phyloP scores from a whole-genome alignment of 2,888 invertebrate genomes.

The Oscheius myriophilus region DNA sequence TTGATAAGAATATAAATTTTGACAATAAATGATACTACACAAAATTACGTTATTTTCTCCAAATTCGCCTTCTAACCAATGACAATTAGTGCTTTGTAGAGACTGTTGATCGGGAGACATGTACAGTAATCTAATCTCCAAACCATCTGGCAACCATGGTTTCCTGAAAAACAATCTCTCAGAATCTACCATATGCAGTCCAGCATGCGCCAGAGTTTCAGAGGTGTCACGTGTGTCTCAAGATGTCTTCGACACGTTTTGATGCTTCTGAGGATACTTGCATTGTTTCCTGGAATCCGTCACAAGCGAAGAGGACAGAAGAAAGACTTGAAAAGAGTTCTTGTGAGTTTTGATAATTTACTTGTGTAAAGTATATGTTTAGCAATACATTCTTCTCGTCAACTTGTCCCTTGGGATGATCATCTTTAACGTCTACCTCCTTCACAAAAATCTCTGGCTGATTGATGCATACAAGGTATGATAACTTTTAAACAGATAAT shows the following conservation, averaged over 20 bases:
- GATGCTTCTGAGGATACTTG: slow-evolving; percentile 48
- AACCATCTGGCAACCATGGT: not conserved
- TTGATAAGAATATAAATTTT: no score
- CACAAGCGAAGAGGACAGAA: slow-evolving; percentile 31
- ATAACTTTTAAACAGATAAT: not conserved
- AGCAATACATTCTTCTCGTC: slow-evolving; percentile 45
- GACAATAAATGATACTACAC: no score
- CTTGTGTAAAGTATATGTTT: slow-evolving; percentile 10
- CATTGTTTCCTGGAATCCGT: slow-evolving; percentile 54
- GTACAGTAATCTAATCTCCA: no score
- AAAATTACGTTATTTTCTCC: no score
- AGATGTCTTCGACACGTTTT: slow-evolving; percentile 54
- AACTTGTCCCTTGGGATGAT: slow-evolving; percentile 45
- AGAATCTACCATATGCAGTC: not conserved
- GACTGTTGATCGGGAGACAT: no score
- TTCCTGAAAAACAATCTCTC: slow-evolving; percentile 2
- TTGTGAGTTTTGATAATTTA: slow-evolving; percentile 1
- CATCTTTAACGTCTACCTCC: slow-evolving; percentile 57
- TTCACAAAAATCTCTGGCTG: slow-evolving; percentile 49
- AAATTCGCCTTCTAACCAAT: slow-evolving; percentile 11
- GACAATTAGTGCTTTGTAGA: not conserved
- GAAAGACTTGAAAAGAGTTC: not conserved
- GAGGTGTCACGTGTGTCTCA: slow-evolving; percentile 55
- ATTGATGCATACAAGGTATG: slow-evolving; percentile 39
- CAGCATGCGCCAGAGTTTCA: slow-evolving; percentile 24